phyloP scores from a whole-genome alignment of 2,113 vertebrate species.

The Dicerorhinus sumatrensis region DNA sequence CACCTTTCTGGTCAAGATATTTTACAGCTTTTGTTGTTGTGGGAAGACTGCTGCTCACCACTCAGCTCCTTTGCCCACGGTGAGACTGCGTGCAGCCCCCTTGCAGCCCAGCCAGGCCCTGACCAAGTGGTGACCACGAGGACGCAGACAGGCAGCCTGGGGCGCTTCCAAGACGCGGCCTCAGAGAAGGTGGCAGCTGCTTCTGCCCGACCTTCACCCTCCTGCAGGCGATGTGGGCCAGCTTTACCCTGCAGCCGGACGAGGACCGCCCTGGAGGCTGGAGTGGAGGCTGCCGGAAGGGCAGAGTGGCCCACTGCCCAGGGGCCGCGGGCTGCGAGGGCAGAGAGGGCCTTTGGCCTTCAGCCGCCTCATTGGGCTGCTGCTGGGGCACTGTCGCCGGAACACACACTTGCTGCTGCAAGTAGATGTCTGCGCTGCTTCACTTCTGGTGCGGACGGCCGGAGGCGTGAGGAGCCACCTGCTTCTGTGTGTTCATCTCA shows the following conservation, averaged over 20 bases:
- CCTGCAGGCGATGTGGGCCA: background rate
- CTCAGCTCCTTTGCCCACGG: fast-evolving
- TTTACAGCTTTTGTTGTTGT: too few relatives aligned
- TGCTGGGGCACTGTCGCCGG: fast-evolving
- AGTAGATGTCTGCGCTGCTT: fast-evolving
- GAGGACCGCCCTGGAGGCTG: fast-evolving
- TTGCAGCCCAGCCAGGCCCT: background rate
- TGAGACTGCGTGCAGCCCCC: too few relatives aligned
- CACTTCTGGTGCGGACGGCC: fast-evolving
- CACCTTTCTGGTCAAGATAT: too few relatives aligned
- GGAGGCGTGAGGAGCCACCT: background rate
- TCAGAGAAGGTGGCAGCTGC: background rate
- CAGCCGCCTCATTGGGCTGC: fast-evolving
- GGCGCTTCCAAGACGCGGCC: background rate
- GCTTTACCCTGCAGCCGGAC: too few relatives aligned
- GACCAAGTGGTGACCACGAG: too few relatives aligned
- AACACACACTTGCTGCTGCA: fast-evolving
- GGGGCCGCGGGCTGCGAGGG: background rate
- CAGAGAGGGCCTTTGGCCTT: fast-evolving
- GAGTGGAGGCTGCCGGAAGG: background rate
- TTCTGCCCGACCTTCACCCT: fast-evolving
- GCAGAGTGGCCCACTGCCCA: too few relatives aligned
- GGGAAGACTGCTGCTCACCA: too few relatives aligned
- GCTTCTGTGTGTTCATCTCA: background rate
- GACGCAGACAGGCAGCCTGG: fast-evolving